These are phyloP conservation scores for Empidonax traillii DNA, from an alignment of 2,113 vertebrate genomes.

Conservation along the genomic window DNA sequence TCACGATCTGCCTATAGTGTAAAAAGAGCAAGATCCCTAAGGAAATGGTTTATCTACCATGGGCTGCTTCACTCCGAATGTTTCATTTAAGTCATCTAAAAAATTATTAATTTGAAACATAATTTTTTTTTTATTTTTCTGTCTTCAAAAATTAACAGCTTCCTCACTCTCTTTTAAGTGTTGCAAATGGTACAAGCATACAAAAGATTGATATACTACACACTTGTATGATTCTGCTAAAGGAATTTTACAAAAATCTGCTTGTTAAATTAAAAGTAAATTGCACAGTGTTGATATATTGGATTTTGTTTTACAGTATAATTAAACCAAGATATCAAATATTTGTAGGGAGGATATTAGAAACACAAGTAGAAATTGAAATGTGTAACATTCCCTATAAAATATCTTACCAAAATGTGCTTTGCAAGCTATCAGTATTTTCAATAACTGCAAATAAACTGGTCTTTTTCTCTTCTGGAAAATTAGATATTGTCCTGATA, in stretches of 20 bases:
- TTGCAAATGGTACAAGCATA: background rate
- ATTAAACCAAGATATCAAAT: conserved; percentile 44
- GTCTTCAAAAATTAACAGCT: background rate
- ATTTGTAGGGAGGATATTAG: conserved; percentile 33
- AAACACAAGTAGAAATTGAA: conserved; percentile 16
- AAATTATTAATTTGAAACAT: background rate
- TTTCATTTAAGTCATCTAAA: background rate
- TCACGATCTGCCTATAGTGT: background rate
- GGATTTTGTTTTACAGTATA: conserved; percentile 22
- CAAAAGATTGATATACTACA: background rate
- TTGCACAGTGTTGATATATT: conserved; percentile 22
- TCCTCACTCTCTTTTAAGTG: background rate
- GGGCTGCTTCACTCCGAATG: background rate
- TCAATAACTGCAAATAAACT: background rate
- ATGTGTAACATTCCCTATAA: background rate
- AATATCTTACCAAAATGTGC: background rate
- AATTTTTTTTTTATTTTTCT: background rate
- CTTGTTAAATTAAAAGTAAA: conserved; percentile 48
- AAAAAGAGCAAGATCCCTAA: background rate
- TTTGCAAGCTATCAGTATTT: background rate
- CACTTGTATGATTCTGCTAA: background rate
- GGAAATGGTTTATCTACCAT: background rate
- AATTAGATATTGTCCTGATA: background rate
- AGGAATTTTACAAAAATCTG: background rate
- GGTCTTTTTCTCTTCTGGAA: background rate